A percentile compares a stretch with the other conserved stretches of the same genome.
These are phyloP conservation scores for Ceratina australensis DNA, from an alignment of 1,140 invertebrate genomes.

Conservation along the genomic window DNA sequence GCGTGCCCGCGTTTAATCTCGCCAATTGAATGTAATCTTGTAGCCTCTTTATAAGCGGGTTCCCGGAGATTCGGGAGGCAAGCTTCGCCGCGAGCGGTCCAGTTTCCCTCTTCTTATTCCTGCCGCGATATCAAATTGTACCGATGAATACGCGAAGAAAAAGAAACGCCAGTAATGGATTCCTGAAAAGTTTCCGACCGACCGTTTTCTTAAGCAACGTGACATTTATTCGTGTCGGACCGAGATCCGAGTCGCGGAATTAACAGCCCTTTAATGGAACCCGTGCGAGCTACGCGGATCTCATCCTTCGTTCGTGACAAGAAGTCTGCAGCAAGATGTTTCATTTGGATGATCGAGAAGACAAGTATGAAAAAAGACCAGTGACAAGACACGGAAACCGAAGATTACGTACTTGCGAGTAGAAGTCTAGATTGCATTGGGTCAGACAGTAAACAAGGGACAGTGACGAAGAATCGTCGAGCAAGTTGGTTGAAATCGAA, in stretches of 20 bases:
- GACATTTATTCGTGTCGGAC: constrained; percentile 52
- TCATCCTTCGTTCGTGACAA: constrained; percentile 41
- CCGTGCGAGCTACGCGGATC: constrained; percentile 43
- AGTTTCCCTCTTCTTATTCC: neutral
- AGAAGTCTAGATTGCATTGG: neutral
- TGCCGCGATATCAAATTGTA: constrained; percentile 37
- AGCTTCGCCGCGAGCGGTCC: neutral
- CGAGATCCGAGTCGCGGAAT: constrained; percentile 66
- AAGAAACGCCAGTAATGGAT: constrained; percentile 65
- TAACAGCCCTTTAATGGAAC: constrained; percentile 65
- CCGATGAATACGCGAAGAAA: constrained; percentile 30
- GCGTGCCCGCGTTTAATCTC: constrained; percentile 33
- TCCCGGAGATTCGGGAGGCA: neutral
- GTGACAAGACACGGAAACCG: neutral
- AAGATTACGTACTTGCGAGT: too few relatives aligned
- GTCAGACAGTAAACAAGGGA: too few relatives aligned
- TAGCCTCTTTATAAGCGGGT: constrained; percentile 23
- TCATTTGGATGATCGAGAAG: constrained; percentile 29
- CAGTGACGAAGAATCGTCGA: too few relatives aligned
- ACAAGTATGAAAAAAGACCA: neutral
- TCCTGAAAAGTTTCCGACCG: constrained; percentile 66
- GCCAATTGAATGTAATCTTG: constrained; percentile 40
- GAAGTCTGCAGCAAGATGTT: constrained; percentile 40
- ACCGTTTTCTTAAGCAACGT: constrained; percentile 13
- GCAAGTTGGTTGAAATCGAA: too few relatives aligned